Base-by-base conservation (phyloP, 1,140 invertebrate genomes). In the Pogonognathellus flavescens region DNA sequence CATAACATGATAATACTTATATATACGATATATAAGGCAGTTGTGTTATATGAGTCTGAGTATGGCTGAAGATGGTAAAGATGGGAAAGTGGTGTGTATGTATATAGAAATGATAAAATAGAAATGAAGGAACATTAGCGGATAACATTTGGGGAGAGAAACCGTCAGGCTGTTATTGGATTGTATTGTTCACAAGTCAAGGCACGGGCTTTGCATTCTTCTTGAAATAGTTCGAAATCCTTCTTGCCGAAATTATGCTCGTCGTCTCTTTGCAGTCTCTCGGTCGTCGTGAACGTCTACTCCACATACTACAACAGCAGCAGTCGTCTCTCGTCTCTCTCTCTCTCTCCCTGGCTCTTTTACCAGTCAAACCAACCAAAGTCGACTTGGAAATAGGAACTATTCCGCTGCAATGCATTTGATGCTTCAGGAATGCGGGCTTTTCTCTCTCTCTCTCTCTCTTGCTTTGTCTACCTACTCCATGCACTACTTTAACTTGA, bases 151-250 rank as follows among this genome's bases (percentile, higher is more conserved):
- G 70, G 70, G 70, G 70, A 76, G 70, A 76, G 70, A 50, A 76
- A 31, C 70, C 70, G 70, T 76, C 70, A 76, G 70, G 70, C 70
- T 7, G 70, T 76, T 76, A 76, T 76, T 76, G 70, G 70, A 76
- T 76, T 76, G 70, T 76, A 76, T 76, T 76, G 70, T 76, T 76
- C 70, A 76, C 70, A 76, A 76, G 70, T 76, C 70, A 76, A 76
- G 70, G 70, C 70, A 76, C 70, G 70, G 70, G 70, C 70, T 76
- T 76, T 76, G 70, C 70, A 76, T 76, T 76, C 70, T 76, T 76
- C 14, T 16, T 76, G 25, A 76, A 76, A 76, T 76, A 76, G 70
- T 76, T 76, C 22, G 70, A 31, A 76, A 76, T 76, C 70, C 70
- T 76, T 76, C 70, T 76, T 76, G 70, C 70, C 70, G 70, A 76